A percentile compares a stretch with the other conserved stretches of the same genome.
These are phyloP conservation scores for Clostera curtula DNA, from an alignment of 2,888 invertebrate genomes.

Conservation along the genomic window DNA sequence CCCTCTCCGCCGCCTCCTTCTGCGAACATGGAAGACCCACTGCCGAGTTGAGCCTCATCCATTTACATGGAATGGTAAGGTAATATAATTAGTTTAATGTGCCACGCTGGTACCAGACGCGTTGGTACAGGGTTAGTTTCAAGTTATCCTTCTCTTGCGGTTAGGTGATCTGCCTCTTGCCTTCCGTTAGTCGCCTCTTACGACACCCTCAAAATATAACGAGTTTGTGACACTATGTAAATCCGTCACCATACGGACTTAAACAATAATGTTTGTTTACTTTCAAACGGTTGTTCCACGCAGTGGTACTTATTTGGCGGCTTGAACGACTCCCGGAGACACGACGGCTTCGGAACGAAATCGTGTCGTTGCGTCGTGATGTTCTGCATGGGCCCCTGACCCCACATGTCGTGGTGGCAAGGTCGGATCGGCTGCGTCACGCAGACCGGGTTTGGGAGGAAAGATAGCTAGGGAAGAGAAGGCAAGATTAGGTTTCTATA, in stretches of 20 bases:
- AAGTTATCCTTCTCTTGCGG: no score
- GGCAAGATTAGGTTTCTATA: not conserved
- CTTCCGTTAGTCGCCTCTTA: no score
- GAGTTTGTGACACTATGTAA: no score
- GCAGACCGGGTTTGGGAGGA: constrained; percentile 71
- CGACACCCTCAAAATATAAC: no score
- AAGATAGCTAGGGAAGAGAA: constrained; percentile 55
- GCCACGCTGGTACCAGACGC: no score
- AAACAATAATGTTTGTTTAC: constrained; percentile 26
- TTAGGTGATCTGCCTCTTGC: no score
- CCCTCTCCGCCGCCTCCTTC: no score
- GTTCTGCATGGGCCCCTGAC: constrained; percentile 81
- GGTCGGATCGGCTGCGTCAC: constrained; percentile 76
- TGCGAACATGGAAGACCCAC: no score
- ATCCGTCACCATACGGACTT: not conserved
- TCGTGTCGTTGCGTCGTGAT: constrained; percentile 84
- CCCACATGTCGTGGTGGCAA: constrained; percentile 76
- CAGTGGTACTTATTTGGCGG: constrained; percentile 41
- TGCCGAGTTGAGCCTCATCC: no score
- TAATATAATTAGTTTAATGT: no score
- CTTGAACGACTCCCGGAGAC: constrained; percentile 43
- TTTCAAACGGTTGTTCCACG: constrained; percentile 54
- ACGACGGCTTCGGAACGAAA: constrained; percentile 77
- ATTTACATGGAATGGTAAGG: no score
- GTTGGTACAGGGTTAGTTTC: no score